A percentile compares a stretch with the other conserved stretches of the same genome.
Conservation (phyloP, 2,888 invertebrate species). For the Capitulum mitella region DNA sequence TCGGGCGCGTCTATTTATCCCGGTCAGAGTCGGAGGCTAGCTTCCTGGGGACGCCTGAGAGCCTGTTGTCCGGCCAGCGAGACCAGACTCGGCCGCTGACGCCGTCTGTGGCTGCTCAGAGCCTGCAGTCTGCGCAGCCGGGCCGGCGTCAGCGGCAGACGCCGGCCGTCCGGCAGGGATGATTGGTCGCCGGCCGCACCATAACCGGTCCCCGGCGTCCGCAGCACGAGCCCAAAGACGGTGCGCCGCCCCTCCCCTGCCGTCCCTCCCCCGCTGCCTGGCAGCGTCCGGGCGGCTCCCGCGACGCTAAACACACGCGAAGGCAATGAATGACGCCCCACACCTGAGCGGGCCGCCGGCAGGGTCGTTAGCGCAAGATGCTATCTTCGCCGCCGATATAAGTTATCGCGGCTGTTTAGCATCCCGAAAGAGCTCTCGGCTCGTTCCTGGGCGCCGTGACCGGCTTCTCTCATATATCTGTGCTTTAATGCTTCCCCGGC, state of each 20-base stretch:
- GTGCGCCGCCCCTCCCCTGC: background rate
- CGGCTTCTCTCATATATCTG: background rate
- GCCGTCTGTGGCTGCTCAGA: background rate
- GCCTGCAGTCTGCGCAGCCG: background rate
- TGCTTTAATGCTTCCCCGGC: background rate
- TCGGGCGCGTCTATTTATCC: too few species aligned
- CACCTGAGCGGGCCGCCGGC: background rate
- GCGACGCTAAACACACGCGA: background rate
- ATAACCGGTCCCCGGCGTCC: background rate
- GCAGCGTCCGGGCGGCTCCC: background rate
- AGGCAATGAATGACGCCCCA: background rate
- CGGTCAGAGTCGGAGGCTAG: too few species aligned
- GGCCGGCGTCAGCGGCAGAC: too few species aligned
- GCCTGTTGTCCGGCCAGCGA: background rate
- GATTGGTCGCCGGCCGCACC: background rate
- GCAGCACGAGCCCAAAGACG: too few species aligned
- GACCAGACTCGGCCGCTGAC: background rate
- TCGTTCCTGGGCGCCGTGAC: background rate
- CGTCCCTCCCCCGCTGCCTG: background rate
- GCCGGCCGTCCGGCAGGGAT: background rate
- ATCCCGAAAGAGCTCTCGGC: background rate
- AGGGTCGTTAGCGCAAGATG: background rate
- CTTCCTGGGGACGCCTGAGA: too few species aligned
- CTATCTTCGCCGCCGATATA: background rate
- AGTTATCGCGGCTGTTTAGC: background rate